Percentiles rank a stretch among this genome's conserved stretches.
phyloP scores from a whole-genome alignment of 2,113 vertebrate genomes.

The Garra rufa region DNA sequence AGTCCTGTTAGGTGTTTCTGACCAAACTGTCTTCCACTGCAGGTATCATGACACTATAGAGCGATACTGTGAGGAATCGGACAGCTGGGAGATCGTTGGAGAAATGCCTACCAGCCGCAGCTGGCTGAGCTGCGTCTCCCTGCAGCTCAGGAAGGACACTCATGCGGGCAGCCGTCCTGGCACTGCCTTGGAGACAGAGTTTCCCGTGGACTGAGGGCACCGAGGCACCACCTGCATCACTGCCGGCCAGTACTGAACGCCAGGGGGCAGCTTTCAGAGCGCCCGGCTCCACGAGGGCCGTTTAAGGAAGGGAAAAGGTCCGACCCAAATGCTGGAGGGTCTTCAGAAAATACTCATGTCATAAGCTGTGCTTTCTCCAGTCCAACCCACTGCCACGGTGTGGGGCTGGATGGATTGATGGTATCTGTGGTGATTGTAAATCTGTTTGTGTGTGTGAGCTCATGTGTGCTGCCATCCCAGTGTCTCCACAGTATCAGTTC shows the following conservation, averaged over 20 bases:
- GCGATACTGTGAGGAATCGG: constrained; percentile 76
- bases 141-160: constrained; percentile 76
- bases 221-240: not conserved
- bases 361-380: constrained; percentile 14
- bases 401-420: constrained; percentile 7
- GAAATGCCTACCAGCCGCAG: constrained; percentile 83
- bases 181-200: constrained; percentile 58
- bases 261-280: constrained; percentile 4
- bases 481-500: constrained; percentile 10
- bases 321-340: not conserved
- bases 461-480: constrained; percentile 1
- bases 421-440: not conserved
- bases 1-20: not conserved
- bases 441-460: constrained; percentile 19
- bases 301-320: not conserved
- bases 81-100: constrained; percentile 80
- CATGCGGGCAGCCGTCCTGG: constrained; percentile 54
- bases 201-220: constrained; percentile 61
- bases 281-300: not conserved
- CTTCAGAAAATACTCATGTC: constrained; percentile 35
- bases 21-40: not conserved
- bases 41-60: constrained; percentile 84
- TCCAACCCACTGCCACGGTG: not conserved
- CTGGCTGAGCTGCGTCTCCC: constrained; percentile 82
- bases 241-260: not conserved